Percentiles rank a stretch among this genome's conserved stretches.
These are phyloP conservation scores for Poeciliopsis retropinna DNA, from an alignment of 2,113 vertebrate genomes.

Conservation along the genomic window DNA sequence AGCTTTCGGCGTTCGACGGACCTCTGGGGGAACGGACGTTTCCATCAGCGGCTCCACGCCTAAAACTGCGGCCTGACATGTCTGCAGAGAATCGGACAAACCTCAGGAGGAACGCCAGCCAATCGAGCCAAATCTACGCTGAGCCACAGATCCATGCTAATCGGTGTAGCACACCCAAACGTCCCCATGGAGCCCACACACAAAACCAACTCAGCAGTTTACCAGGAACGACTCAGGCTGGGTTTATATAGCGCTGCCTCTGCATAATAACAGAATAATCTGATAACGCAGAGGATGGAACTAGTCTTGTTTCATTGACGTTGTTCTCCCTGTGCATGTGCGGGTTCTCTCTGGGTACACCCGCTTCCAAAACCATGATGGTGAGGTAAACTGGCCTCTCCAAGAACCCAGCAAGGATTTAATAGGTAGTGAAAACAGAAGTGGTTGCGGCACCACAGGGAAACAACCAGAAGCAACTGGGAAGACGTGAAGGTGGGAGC, in stretches of 20 bases:
- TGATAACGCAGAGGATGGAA: too few species aligned
- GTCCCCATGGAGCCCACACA: constrained; percentile 38
- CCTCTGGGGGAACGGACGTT: constrained; percentile 44
- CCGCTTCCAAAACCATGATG: background rate
- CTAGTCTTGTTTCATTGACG: too few species aligned
- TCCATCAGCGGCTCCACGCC: constrained; percentile 56
- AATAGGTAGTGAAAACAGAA: too few species aligned
- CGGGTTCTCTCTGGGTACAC: background rate
- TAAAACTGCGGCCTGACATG: constrained; percentile 58
- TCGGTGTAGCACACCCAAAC: constrained; percentile 57
- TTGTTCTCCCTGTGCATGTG: background rate
- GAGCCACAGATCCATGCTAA: constrained; percentile 57
- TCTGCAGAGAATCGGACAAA: constrained; percentile 53
- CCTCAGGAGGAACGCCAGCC: constrained; percentile 53
- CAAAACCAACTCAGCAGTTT: constrained; percentile 9
- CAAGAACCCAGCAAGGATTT: too few species aligned
- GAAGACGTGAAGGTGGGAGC: too few species aligned
- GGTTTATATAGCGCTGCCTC: background rate
- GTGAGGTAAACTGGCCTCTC: too few species aligned
- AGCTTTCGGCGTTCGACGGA: constrained; percentile 32
- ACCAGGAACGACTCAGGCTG: constrained; percentile 7
- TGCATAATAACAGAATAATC: background rate
- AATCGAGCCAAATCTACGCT: constrained; percentile 65
- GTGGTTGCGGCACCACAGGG: too few species aligned
- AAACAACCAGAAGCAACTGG: too few species aligned